phyloP scores from a whole-genome alignment of 1,140 invertebrate genomes.

The Drusus annulatus region DNA sequence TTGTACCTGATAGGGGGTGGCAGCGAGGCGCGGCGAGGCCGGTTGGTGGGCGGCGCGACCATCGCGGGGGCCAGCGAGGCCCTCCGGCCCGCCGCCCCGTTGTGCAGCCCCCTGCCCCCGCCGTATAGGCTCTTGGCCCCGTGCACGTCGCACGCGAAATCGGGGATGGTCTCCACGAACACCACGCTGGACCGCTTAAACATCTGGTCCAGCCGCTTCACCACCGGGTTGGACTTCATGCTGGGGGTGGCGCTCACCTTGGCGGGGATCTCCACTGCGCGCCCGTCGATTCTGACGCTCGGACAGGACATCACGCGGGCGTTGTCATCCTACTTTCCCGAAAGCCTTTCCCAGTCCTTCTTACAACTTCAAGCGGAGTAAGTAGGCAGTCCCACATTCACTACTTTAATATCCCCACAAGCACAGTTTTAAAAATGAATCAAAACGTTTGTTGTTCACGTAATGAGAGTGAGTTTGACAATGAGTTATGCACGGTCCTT shows the following conservation, averaged over 20 bases:
- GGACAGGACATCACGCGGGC: too few species aligned
- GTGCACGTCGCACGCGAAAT: conserved; percentile 52
- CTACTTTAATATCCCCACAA: background rate
- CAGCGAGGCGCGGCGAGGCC: conserved; percentile 19
- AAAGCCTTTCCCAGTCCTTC: too few species aligned
- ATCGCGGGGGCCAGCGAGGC: conserved; percentile 15
- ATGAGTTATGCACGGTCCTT: background rate
- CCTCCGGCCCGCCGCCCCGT: background rate
- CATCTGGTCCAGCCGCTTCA: conserved; percentile 61
- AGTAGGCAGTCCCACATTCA: too few species aligned
- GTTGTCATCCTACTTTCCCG: too few species aligned
- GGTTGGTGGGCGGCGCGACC: background rate
- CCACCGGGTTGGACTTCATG: conserved; percentile 65
- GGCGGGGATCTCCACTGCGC: background rate
- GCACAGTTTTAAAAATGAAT: background rate
- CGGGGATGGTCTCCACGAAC: conserved; percentile 49
- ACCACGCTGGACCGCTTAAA: conserved; percentile 45
- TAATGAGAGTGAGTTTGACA: too few species aligned
- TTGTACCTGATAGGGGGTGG: conserved; percentile 20
- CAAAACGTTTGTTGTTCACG: too few species aligned
- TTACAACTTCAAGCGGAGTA: too few species aligned
- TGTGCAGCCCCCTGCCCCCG: conserved; percentile 63
- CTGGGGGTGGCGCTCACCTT: background rate
- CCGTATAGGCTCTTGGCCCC: conserved; percentile 63
- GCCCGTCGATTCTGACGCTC: too few species aligned